Evolutionary conservation across 2,888 invertebrate genomes (phyloP).

Genomic region (Julus scanicus): DNA sequence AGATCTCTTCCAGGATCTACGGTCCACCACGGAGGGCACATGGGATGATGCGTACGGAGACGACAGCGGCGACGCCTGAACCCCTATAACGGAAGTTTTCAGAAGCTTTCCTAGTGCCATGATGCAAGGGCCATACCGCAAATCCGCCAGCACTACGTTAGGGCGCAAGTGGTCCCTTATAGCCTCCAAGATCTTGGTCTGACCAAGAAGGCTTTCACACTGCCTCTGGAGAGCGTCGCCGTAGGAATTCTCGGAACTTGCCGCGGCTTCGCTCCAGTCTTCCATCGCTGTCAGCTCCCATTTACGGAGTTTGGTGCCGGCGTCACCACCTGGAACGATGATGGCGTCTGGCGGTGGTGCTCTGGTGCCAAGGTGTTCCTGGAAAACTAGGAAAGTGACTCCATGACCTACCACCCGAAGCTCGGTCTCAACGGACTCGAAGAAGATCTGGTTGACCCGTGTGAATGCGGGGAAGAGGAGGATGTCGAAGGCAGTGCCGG

Average conservation of each 20-base stretch:
- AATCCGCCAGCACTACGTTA: slow-evolving; percentile 46
- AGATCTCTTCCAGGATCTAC: neutral
- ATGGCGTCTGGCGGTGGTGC: neutral
- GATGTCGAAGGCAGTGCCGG: slow-evolving; percentile 2
- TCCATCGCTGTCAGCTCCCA: slow-evolving; percentile 9
- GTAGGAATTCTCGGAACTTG: neutral
- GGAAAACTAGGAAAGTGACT: slow-evolving; percentile 31
- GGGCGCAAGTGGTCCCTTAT: neutral
- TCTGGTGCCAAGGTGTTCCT: neutral
- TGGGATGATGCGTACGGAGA: neutral
- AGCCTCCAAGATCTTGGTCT: neutral
- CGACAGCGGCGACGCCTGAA: neutral
- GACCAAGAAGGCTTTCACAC: neutral
- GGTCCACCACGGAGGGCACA: neutral
- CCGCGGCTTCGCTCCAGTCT: neutral
- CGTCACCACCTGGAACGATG: neutral
- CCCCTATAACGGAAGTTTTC: slow-evolving; percentile 36
- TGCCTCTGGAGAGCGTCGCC: neutral
- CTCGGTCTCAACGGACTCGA: slow-evolving; percentile 41
- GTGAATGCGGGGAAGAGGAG: slow-evolving; percentile 37
- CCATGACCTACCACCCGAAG: neutral
- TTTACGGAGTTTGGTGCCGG: neutral
- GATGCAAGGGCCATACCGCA: slow-evolving; percentile 44
- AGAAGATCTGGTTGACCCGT: slow-evolving; percentile 6
- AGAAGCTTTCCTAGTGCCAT: slow-evolving; percentile 20